Conservation (phyloP, 2,888 invertebrate genomes). For the Zootermopsis nevadensis region DNA sequence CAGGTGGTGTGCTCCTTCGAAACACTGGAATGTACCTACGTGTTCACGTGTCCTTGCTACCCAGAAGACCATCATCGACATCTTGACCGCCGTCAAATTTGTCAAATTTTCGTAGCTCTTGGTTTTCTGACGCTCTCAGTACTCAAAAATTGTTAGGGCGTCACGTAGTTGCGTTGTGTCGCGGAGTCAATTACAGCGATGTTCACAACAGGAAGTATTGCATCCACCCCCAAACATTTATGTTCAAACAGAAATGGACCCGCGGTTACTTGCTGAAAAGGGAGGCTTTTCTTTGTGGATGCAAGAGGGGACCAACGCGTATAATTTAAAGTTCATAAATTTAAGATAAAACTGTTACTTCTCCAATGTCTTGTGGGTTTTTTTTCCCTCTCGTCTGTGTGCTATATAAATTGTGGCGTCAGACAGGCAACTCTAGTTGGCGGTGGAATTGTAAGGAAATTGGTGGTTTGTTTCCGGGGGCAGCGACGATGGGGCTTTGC, state of each 20-base stretch:
- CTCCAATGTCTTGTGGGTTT: constrained; percentile 6
- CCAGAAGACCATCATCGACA: no score
- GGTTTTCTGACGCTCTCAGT: no score
- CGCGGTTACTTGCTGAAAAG: no score
- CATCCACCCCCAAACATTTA: neutral
- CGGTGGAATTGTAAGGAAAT: constrained; percentile 50
- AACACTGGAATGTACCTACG: no score
- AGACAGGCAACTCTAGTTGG: constrained; percentile 9
- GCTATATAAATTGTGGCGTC: constrained; percentile 50
- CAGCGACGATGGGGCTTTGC: constrained; percentile 26
- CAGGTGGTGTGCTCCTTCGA: no score
- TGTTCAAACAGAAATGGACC: neutral
- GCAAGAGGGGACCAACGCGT: constrained; percentile 29
- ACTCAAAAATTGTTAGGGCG: no score
- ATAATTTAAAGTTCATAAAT: constrained; percentile 53
- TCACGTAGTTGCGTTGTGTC: neutral
- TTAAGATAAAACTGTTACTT: constrained; percentile 51
- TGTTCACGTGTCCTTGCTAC: no score
- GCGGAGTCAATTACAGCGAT: neutral
- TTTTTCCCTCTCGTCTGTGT: constrained; percentile 24
- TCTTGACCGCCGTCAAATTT: no score
- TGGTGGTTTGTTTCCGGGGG: constrained; percentile 50
- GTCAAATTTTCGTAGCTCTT: no score
- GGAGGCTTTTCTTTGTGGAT: neutral
- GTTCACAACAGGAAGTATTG: neutral